Evolutionary conservation across 2,113 vertebrate genomes (phyloP).

Genomic region (Trematocara marginatum): DNA sequence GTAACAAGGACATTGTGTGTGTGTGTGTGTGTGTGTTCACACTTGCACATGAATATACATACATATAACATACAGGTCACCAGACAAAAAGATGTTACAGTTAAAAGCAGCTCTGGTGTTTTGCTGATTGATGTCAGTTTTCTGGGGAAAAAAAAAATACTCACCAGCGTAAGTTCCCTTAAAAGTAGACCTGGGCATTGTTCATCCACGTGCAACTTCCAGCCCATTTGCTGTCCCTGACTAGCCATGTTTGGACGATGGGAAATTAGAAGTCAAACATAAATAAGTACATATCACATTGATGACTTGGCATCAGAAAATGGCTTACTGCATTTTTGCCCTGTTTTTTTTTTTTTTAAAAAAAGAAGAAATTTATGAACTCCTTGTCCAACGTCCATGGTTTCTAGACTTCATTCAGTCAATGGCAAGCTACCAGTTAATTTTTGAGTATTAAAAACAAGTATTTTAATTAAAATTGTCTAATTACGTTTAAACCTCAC

Average conservation of each 20-base stretch:
- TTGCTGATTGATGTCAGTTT: neutral
- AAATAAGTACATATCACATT: neutral
- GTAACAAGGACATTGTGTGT: slow-evolving; percentile 21
- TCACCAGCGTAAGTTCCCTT: neutral
- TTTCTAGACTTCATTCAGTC: neutral
- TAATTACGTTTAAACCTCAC: neutral
- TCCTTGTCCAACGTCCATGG: neutral
- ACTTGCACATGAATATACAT: neutral
- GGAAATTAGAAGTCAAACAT: neutral
- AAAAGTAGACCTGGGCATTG: neutral
- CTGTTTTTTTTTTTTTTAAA: neutral
- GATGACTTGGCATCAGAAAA: neutral
- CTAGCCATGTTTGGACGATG: neutral
- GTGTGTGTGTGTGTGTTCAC: neutral
- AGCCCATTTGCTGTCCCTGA: neutral
- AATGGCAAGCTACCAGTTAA: neutral
- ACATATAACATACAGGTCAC: neutral
- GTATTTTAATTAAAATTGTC: neutral
- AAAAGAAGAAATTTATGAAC: neutral
- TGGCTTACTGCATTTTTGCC: neutral
- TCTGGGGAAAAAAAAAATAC: neutral
- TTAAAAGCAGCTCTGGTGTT: neutral
- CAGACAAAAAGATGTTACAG: neutral
- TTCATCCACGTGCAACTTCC: neutral
- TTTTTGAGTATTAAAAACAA: neutral